These are phyloP conservation scores for Hiodon tergisus DNA, from an alignment of 2,113 vertebrate genomes.

Conservation along the genomic window DNA sequence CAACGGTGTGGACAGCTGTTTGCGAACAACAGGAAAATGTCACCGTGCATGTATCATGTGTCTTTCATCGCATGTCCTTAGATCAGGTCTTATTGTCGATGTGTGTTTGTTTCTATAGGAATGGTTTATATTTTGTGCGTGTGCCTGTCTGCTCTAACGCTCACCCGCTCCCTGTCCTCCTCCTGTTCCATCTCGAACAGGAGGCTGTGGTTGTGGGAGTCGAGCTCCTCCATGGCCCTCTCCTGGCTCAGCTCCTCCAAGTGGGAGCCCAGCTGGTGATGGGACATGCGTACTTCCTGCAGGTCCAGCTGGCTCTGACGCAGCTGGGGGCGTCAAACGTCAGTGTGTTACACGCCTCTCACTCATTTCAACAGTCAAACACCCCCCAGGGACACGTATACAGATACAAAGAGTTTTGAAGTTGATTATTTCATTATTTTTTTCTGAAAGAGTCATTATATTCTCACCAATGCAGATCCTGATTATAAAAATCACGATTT, in stretches of 20 bases:
- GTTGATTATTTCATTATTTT: too few species aligned
- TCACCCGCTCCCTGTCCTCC: slow-evolving; percentile 90
- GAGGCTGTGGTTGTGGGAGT: slow-evolving; percentile 76
- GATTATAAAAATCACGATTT: too few species aligned
- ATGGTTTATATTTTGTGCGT: not conserved
- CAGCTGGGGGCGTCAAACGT: slow-evolving; percentile 58
- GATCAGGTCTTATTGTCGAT: not conserved
- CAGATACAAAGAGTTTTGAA: too few species aligned
- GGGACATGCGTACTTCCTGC: slow-evolving; percentile 81
- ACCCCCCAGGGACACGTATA: not conserved
- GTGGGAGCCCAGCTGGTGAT: slow-evolving; percentile 74
- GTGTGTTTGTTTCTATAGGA: not conserved
- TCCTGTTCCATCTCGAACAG: slow-evolving; percentile 95
- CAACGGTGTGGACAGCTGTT: too few species aligned
- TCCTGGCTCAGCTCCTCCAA: slow-evolving; percentile 84
- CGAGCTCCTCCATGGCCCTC: slow-evolving; percentile 74
- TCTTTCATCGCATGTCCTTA: too few species aligned
- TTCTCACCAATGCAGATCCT: too few species aligned
- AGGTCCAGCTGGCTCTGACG: slow-evolving; percentile 87
- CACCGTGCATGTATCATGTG: too few species aligned
- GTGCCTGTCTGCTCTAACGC: slow-evolving; percentile 62
- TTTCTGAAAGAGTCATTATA: too few species aligned
- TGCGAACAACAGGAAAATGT: too few species aligned
- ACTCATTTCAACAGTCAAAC: not conserved
- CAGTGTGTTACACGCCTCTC: too few species aligned